Evolutionary conservation across 2,888 invertebrate genomes (phyloP).

Genomic region (Stenotaenia linearis): DNA sequence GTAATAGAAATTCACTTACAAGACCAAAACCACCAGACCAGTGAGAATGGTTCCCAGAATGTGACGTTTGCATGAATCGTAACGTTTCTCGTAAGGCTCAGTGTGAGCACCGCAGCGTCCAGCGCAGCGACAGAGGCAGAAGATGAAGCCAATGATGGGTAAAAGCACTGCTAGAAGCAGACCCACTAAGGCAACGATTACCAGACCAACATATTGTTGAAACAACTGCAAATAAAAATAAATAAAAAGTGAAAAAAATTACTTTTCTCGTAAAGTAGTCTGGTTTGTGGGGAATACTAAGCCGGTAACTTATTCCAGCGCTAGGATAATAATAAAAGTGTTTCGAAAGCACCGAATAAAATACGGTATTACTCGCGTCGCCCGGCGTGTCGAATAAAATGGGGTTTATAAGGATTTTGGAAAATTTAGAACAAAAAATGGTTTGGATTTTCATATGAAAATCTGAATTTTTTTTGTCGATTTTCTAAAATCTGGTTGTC

Average conservation of each 20-base stretch:
- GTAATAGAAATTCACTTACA: constrained; percentile 17
- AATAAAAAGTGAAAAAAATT: not conserved
- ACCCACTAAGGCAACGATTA: constrained; percentile 30
- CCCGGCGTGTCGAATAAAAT: no score
- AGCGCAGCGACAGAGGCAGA: constrained; percentile 36
- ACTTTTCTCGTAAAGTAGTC: no score
- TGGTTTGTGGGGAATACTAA: no score
- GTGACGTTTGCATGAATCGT: constrained; percentile 34
- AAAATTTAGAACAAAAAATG: no score
- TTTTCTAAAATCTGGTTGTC: no score
- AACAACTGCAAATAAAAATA: constrained; percentile 28
- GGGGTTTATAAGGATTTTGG: no score
- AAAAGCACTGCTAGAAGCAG: constrained; percentile 32
- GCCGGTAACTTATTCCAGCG: no score
- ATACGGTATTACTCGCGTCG: no score
- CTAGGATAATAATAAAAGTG: no score
- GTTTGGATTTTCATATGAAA: no score
- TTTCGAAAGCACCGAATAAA: no score
- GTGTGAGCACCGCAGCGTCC: constrained; percentile 34
- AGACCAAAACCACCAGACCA: not conserved
- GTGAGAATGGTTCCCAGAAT: constrained; percentile 1
- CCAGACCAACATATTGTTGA: constrained; percentile 30
- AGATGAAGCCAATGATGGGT: constrained; percentile 34
- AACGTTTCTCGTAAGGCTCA: constrained; percentile 33
- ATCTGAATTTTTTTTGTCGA: no score